Conservation (phyloP, 1,140 invertebrate genomes). For the Ectropis grisescens region DNA sequence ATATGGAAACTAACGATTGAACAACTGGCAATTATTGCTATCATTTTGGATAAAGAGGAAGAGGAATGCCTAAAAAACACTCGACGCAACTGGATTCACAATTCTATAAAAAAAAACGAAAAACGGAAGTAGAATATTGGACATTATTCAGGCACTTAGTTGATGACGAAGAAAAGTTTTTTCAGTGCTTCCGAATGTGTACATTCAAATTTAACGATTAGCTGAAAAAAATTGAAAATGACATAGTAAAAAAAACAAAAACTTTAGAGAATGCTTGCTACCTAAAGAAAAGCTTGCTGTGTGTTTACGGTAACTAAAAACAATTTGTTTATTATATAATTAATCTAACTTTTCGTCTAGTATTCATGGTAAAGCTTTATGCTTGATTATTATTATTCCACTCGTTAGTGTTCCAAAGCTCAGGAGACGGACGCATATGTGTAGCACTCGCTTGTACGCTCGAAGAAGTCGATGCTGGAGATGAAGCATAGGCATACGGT, state of each 20-base stretch:
- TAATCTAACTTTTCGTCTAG: not conserved
- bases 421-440: not conserved
- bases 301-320: constrained; percentile 1
- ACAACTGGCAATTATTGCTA: constrained; percentile 5
- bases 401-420: not conserved
- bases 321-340: constrained; percentile 1
- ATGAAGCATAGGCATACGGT: not conserved
- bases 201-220: constrained; percentile 6
- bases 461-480: not conserved
- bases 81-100: constrained; percentile 8
- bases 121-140: constrained; percentile 7
- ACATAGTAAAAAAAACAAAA: not conserved
- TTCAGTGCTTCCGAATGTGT: constrained; percentile 7
- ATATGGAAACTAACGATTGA: constrained; percentile 2
- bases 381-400: not conserved
- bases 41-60: constrained; percentile 2
- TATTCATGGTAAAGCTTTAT: not conserved
- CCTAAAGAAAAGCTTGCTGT: constrained; percentile 1
- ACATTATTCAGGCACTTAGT: constrained; percentile 9
- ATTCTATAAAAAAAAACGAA: constrained; percentile 7
- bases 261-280: constrained; percentile 1
- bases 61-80: constrained; percentile 3
- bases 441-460: not conserved
- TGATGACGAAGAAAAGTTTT: constrained; percentile 10
- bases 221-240: constrained; percentile 6